A percentile compares a stretch with the other conserved stretches of the same genome.
Conservation (phyloP, 2,113 vertebrate species). For the Mesoclemmys tuberculata region DNA sequence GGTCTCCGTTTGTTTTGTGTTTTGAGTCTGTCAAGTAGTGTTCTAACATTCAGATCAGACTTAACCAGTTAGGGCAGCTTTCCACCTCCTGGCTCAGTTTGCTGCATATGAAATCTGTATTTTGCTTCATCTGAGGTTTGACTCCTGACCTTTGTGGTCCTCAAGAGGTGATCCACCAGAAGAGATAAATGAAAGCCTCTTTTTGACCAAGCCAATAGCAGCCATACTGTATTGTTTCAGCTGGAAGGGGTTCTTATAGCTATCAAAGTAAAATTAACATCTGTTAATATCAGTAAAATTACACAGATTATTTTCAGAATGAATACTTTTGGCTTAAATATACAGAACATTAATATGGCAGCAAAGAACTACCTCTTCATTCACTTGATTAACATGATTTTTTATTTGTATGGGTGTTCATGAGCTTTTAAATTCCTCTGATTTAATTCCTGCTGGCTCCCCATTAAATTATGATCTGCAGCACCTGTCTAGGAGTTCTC, state of each 20-base stretch:
- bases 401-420: neutral
- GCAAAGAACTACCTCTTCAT: neutral
- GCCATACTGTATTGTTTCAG: neutral
- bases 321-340: neutral
- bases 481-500: neutral
- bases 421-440: neutral
- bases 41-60: slow-evolving; percentile 8
- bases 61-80: slow-evolving; percentile 3
- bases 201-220: neutral
- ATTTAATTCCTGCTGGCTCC: neutral
- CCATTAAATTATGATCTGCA: neutral
- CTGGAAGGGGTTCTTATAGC: neutral
- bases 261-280: neutral
- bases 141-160: slow-evolving; percentile 6
- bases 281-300: neutral
- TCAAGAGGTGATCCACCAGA: neutral
- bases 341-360: neutral
- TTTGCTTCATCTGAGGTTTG: slow-evolving; percentile 9
- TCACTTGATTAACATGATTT: neutral
- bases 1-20: slow-evolving; percentile 20
- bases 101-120: neutral
- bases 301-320: neutral
- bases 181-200: neutral
- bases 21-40: slow-evolving; percentile 8
- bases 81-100: slow-evolving; percentile 26